phyloP scores from a whole-genome alignment of 1,140 invertebrate genomes.

The Brachionus asplanchnoidis region DNA sequence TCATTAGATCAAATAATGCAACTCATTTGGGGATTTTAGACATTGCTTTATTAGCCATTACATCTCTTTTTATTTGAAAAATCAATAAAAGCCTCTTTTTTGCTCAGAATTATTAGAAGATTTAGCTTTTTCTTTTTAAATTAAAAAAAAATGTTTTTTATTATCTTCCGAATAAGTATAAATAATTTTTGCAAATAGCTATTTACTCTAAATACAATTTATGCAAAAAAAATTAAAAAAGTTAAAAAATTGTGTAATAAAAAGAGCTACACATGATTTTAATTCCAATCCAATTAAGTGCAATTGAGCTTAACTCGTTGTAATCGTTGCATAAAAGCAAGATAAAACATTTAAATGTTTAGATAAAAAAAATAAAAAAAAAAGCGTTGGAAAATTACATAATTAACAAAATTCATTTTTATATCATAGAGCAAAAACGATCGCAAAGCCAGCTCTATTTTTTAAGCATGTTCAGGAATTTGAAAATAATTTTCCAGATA shows the following conservation, averaged over 20 bases:
- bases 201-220: neutral
- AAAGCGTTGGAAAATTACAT: neutral
- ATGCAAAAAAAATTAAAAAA: neutral
- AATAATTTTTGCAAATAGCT: too few species aligned
- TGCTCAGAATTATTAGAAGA: neutral
- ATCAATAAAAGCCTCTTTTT: neutral
- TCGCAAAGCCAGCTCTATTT: neutral
- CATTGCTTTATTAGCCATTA: neutral
- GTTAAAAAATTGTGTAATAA: neutral
- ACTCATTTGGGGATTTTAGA: neutral
- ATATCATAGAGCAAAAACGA: neutral
- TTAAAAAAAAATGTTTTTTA: neutral
- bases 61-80: neutral
- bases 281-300: neutral
- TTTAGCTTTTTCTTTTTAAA: neutral
- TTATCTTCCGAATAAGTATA: too few species aligned
- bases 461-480: neutral
- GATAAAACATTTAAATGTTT: neutral
- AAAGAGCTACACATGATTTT: neutral
- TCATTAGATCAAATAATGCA: neutral
- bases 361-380: neutral
- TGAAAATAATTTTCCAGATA: neutral
- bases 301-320: neutral
- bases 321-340: neutral
- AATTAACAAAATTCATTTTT: neutral